Evolutionary conservation across 2,797 vertebrate genomes (phyloP), one percentile per base, ranked within the genome.

Genomic region (Poecilia picta): DNA sequence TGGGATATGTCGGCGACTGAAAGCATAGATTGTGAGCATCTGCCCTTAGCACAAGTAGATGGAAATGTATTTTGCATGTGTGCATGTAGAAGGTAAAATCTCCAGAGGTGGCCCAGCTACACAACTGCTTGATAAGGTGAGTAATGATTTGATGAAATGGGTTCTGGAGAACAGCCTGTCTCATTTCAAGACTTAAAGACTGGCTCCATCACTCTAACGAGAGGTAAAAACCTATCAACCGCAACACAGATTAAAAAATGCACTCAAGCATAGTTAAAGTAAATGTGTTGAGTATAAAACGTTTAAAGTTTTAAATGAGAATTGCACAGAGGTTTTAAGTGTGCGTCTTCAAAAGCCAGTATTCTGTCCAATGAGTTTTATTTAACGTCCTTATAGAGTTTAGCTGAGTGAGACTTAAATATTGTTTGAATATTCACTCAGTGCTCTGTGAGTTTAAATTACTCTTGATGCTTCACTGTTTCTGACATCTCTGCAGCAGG

Each of bases 131-230:
- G 85, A 90, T 91, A 84, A 87, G 80, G 72, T 75, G 79, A 57
- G 76, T 90, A 91, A 91, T 91, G 87, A 92, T 90, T 76, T 82
- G 62, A 91, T 91, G 87, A 92, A 92, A 75, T 79, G 53, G 89
- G 77, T 87, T 59, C 73, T 72, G 78, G 92, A 87, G 88, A 91
- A 80, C 75, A 64, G 80, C 72, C 70, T 8, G 45, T 81, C 85
- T 88, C 64, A 83, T 84, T 91, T 89, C 43, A 81, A 91, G 76
- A 86, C 76, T 62, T 75, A 64, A 23, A 66, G n/a, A 57, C 33
- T 76, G 78, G 83, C 72, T 80, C 76, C 73, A 83, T 78, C 77
- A 70, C 77, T 81, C 74, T 82, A 75, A 83, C 81, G 75, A 51
- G 77, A 64, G 49, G 23, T 68, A 81, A 89, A 83, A 85, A 89